phyloP scores from a whole-genome alignment of 1,140 invertebrate species.

The Philotrypesis tridentata region DNA sequence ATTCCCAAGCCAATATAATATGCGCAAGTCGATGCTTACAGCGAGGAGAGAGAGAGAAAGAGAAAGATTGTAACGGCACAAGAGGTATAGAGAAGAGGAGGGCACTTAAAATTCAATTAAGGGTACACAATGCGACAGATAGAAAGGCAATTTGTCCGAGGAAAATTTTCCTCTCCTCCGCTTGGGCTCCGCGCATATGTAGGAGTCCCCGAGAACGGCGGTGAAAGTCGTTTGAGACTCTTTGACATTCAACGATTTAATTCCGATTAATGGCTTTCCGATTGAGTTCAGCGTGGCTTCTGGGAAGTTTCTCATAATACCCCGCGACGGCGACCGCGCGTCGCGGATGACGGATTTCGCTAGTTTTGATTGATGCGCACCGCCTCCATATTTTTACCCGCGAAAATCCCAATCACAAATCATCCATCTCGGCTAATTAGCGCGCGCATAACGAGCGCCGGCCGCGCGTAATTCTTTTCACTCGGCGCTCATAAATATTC shows the following conservation, averaged over 20 bases:
- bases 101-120: constrained; percentile 45
- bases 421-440: neutral
- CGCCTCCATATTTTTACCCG: neutral
- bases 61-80: neutral
- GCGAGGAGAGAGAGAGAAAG: constrained; percentile 1
- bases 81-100: neutral
- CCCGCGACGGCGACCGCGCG: no score
- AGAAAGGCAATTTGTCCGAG: constrained; percentile 45
- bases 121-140: constrained; percentile 44
- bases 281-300: constrained; percentile 51
- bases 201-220: constrained; percentile 31
- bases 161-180: constrained; percentile 33
- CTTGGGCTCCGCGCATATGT: neutral
- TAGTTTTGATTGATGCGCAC: constrained; percentile 4
- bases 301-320: constrained; percentile 51
- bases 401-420: neutral
- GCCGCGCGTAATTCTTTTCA: neutral
- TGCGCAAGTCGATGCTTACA: neutral
- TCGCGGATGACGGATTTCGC: neutral
- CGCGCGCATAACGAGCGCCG: no score
- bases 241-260: constrained; percentile 44
- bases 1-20: neutral
- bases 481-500: neutral
- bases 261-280: constrained; percentile 39
- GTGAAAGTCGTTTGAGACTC: constrained; percentile 45